Evolutionary conservation across 2,888 invertebrate species (phyloP), one percentile per base, ranked within the genome.

Genomic region (Drosophila paracracens): DNA sequence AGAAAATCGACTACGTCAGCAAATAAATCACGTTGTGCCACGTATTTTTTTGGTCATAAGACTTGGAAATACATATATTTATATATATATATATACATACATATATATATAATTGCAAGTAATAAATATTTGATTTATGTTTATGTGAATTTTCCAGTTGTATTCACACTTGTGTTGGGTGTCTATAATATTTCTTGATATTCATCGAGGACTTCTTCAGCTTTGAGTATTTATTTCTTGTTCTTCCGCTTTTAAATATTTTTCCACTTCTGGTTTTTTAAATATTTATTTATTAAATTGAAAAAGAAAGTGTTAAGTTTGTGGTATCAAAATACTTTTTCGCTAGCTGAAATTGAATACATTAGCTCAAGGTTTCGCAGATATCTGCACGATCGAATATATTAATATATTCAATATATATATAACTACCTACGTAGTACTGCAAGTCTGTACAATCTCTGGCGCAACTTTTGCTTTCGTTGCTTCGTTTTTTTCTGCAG

Each of bases 1-100:
- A 31, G 31, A 35, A 53, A 53, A 16, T 1, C 2, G 5, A 10
- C 8, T 0, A 50, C 84, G 88, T 73, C 76, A 76, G 82, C 81
- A 84, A 74, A 84, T 88, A 84, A 88, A 84, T 88, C 82, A 72
- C 56, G 46, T 18, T 50, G 50, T 82, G 63, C 74, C 70, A 88
- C 88, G 76, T 66, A 16, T 65, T 65, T 74, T 64, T 64, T 52
- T 66, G 38, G 57, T 21, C 53, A 51, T 52, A 61, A 29, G 29
- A 27, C 50, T 67, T 57, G 73, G 63, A 53, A 27, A 70, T 58
- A 18, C 51, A 70, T 58, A 13, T 56, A 54, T 31, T 35, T 25
- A 33, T 38, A 43, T 29, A 33, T 29, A 51, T n/a, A 29, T 33
- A 18, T 62, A 2, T 18, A 35, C 21, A 27, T 29, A 35, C 1